Evolutionary conservation across 1,140 invertebrate genomes (phyloP), one percentile per base, ranked within the genome.

Genomic region (Phthorimaea operculella): DNA sequence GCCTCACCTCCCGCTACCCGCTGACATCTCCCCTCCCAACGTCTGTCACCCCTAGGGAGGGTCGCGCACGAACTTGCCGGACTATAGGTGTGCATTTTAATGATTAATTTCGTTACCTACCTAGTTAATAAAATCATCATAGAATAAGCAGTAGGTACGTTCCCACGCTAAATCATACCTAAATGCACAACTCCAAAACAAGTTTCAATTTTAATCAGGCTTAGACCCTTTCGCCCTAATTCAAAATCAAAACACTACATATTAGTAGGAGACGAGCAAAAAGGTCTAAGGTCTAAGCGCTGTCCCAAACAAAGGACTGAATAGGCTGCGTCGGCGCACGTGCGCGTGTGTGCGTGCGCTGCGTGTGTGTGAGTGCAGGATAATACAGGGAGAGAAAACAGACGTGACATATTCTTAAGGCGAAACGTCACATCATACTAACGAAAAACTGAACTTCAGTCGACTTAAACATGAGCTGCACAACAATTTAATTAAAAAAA

Each of bases 221-320:
- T 28, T 28, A 28, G 21, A 28, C 21, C 21, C 21, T 28, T 28
- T 39, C 3, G 36, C 36, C 36, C 6, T 39, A 39, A 39, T 39
- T 39, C 10, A 39, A 39, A 39, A 39, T 39, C 36, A 39, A 39
- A n/a, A n/a, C 36, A 39, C n/a, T 39, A 9, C 10, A 2, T 9
- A 4, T 39, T 39, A 39, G 36, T 39, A 10, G 36, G n/a, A 39
- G 36, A 39, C n/a, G 21, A 28, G 3, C 36, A 39, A 39, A 39
- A 39, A n/a, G 36, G 36, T 39, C n/a, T 12, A 39, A 39, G n/a
- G 36, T n/a, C 36, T 39, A 39, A 39, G 21, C 36, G n/a, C 10
- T 70, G 70, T 69, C 61, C 66, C 66, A 74, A 74, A 73, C 71
- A 75, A 66, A 77, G 70, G 68, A 68, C 69, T 66, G 67, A 74